A percentile compares a stretch with the other conserved stretches of the same genome.
Conservation (phyloP, 1,140 invertebrate species). For the Uloborus diversus region DNA sequence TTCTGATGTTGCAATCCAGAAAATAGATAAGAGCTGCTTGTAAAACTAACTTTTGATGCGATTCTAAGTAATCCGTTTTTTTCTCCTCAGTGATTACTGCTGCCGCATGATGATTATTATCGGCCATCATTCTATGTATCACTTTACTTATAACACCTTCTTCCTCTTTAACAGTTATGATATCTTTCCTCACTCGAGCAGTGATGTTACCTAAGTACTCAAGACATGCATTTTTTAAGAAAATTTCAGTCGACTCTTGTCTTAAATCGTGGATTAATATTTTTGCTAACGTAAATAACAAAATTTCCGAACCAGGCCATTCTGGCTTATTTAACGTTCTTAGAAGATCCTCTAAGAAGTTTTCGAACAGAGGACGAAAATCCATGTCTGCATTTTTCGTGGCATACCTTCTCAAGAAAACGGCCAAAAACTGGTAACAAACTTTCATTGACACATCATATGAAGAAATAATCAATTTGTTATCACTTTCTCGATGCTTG, state of each 20-base stretch:
- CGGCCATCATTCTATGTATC: constrained; percentile 85
- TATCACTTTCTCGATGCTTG: constrained; percentile 74
- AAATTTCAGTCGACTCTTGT: constrained; percentile 96
- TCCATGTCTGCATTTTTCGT: constrained; percentile 95
- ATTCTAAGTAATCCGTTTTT: constrained; percentile 59
- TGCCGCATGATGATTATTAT: constrained; percentile 71
- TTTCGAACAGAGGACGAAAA: constrained; percentile 96
- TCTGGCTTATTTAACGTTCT: constrained; percentile 98
- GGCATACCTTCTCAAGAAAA: constrained; percentile 95
- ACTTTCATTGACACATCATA: constrained; percentile 92
- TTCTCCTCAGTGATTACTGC: constrained; percentile 60
- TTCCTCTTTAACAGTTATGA: constrained; percentile 87
- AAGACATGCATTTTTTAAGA: constrained; percentile 91
- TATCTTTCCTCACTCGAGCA: constrained; percentile 91
- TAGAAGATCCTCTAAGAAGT: constrained; percentile 97
- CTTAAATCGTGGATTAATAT: constrained; percentile 93
- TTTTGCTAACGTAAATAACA: constrained; percentile 91
- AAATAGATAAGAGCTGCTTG: constrained; percentile 95
- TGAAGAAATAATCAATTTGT: constrained; percentile 87
- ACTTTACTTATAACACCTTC: constrained; percentile 91
- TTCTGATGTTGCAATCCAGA: constrained; percentile 88
- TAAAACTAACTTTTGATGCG: constrained; percentile 84
- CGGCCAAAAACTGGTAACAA: constrained; percentile 92
- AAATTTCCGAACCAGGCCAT: constrained; percentile 96
- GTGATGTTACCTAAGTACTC: constrained; percentile 98